phyloP scores from a whole-genome alignment of 2,888 invertebrate genomes.

The Harmothoe impar region DNA sequence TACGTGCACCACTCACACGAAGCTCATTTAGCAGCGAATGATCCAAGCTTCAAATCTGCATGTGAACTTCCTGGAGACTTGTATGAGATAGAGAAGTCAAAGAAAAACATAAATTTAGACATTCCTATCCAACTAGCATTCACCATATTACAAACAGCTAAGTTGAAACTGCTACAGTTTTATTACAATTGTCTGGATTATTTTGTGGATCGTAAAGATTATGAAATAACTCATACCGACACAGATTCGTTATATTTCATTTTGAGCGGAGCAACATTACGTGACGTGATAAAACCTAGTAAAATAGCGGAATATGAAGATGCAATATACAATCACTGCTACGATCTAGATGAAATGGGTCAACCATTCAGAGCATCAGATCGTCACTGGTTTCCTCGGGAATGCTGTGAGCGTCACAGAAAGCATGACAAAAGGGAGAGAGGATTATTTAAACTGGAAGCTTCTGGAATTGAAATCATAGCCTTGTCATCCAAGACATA shows the following conservation, averaged over 20 bases:
- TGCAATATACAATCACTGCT: not conserved
- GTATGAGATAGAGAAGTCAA: not conserved
- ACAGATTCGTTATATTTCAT: constrained; percentile 68
- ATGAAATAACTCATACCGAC: constrained; percentile 68
- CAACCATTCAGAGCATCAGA: not conserved
- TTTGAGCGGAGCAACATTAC: not conserved
- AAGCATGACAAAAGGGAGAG: not conserved
- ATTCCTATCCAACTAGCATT: constrained; percentile 71
- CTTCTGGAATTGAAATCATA: not conserved
- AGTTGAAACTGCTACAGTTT: constrained; percentile 67
- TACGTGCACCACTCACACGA: not conserved
- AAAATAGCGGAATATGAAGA: not conserved
- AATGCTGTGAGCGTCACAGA: not conserved
- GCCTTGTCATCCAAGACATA: constrained; percentile 8
- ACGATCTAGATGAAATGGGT: too few species aligned
- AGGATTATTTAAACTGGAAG: constrained; percentile 30
- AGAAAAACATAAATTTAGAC: constrained; percentile 54
- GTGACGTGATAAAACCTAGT: not conserved
- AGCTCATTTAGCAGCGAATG: not conserved
- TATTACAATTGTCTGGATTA: constrained; percentile 64
- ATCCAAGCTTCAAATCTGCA: not conserved
- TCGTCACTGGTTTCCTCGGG: not conserved
- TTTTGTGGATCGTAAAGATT: constrained; percentile 65
- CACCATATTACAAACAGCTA: constrained; percentile 72
- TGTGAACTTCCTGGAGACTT: not conserved